Evolutionary conservation across 2,797 vertebrate genomes (phyloP).

Genomic region (Syndactyla subalaris): DNA sequence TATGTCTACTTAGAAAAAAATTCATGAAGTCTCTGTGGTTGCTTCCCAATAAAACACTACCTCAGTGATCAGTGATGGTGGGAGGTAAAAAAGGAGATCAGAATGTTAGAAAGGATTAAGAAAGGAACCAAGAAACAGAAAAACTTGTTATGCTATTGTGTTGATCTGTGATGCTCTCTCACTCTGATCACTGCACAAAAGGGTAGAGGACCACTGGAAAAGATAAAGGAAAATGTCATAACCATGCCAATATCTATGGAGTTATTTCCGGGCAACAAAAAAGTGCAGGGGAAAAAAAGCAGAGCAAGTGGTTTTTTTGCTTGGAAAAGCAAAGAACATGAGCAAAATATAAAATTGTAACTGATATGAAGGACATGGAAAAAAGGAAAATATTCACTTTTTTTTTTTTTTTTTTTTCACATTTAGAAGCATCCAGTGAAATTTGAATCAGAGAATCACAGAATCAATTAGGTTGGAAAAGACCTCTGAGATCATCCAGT

Average conservation of each 20-base stretch:
- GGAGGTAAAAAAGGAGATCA: neutral
- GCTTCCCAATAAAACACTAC: neutral
- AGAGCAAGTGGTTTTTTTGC: neutral
- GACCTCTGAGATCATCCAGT: neutral
- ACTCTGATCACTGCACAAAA: neutral
- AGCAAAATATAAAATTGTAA: neutral
- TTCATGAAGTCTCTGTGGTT: neutral
- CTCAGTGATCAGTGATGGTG: neutral
- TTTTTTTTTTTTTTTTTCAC: neutral
- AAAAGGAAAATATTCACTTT: neutral
- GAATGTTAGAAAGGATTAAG: neutral
- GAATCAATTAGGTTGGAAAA: neutral
- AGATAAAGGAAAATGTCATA: neutral
- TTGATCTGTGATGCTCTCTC: neutral
- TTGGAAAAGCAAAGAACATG: neutral
- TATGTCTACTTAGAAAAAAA: neutral
- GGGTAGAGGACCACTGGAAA: neutral
- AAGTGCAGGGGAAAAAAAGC: neutral
- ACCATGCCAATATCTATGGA: neutral
- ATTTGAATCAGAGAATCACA: neutral
- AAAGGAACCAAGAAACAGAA: neutral
- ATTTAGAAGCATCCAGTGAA: neutral
- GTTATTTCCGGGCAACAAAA: neutral
- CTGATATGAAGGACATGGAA: neutral
- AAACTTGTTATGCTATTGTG: neutral